phyloP scores from a whole-genome alignment of 2,113 vertebrate genomes.

The Stegostoma tigrinum region DNA sequence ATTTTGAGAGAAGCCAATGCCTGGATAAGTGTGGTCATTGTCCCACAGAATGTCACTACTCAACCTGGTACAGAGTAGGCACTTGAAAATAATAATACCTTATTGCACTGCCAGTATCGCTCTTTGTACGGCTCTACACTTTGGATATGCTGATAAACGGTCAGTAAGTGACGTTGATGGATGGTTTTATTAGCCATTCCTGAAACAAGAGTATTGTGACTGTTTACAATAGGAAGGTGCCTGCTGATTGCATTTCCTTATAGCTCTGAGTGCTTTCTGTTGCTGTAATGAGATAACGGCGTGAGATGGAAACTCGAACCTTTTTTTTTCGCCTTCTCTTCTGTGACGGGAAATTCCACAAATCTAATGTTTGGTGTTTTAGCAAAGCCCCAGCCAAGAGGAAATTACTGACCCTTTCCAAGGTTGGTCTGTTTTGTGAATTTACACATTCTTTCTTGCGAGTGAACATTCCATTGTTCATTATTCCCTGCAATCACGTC shows the following conservation, averaged over 20 bases:
- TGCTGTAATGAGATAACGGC: background rate
- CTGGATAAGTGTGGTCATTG: background rate
- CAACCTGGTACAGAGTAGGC: background rate
- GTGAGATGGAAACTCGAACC: background rate
- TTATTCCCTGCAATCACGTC: background rate
- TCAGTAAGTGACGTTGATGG: background rate
- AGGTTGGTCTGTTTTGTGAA: constrained; percentile 24
- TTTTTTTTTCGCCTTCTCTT: background rate
- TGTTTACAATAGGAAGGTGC: background rate
- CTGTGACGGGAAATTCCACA: constrained; percentile 3
- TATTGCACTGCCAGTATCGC: background rate
- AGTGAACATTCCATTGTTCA: constrained; percentile 10
- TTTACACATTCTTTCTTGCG: constrained; percentile 19
- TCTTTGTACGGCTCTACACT: background rate
- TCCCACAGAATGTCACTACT: background rate
- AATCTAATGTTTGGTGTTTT: background rate
- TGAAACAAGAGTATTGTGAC: background rate
- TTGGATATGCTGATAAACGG: background rate
- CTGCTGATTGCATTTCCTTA: background rate
- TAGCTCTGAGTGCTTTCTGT: background rate
- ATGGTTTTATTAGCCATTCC: background rate
- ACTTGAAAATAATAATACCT: background rate
- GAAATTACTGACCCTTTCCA: constrained; percentile 29
- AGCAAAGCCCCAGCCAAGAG: background rate
- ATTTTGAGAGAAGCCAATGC: background rate